Conservation (phyloP, 2,797 vertebrate genomes). For the Parauchenoglanis ngamensis region DNA sequence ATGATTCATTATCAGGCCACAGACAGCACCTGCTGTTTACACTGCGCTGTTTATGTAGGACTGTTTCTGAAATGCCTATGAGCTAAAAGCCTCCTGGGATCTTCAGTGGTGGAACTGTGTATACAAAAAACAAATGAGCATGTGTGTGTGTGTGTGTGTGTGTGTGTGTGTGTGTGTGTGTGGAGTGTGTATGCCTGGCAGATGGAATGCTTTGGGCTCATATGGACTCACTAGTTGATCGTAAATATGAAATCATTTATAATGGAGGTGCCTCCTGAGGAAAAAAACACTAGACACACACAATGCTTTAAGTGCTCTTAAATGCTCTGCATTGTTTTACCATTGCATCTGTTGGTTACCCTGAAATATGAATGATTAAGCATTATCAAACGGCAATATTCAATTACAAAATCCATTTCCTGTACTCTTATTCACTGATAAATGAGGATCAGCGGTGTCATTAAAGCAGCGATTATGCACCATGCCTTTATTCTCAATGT, state of each 20-base stretch:
- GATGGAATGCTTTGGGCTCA: slow-evolving; percentile 36
- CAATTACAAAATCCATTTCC: background rate
- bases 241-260: slow-evolving; percentile 18
- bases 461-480: background rate
- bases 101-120: background rate
- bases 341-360: background rate
- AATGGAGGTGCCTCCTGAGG: background rate
- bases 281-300: background rate
- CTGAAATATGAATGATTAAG: background rate
- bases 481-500: background rate
- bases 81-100: slow-evolving; percentile 31
- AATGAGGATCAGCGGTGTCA: background rate
- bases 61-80: slow-evolving; percentile 22
- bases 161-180: background rate
- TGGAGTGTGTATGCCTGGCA: slow-evolving; percentile 12
- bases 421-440: background rate
- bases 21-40: slow-evolving; percentile 11
- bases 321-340: slow-evolving; percentile 8
- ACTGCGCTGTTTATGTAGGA: background rate
- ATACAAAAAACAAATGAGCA: background rate
- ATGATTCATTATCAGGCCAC: slow-evolving; percentile 4
- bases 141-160: slow-evolving; percentile 3
- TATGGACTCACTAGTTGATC: slow-evolving; percentile 44
- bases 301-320: slow-evolving; percentile 30
- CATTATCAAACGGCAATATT: background rate